Evolutionary conservation across 2,888 invertebrate species (phyloP).

Genomic region (Stenurella melanura): DNA sequence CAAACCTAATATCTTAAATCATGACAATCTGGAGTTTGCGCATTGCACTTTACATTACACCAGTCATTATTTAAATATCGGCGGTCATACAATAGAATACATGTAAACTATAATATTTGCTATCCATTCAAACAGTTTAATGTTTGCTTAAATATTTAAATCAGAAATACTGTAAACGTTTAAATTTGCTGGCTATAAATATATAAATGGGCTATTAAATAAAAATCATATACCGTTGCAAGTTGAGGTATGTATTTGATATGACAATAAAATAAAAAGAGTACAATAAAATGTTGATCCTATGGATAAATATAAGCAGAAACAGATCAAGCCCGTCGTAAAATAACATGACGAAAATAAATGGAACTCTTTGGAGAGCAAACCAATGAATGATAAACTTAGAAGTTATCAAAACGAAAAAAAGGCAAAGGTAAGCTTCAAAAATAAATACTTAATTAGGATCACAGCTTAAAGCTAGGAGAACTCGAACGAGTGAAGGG

Average conservation of each 20-base stretch:
- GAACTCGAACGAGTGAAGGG: no score
- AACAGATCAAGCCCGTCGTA: slow-evolving; percentile 46
- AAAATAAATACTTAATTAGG: slow-evolving; percentile 3
- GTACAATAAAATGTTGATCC: slow-evolving; percentile 49
- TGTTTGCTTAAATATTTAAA: background rate
- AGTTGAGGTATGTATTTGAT: slow-evolving; percentile 38
- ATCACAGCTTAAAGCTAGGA: background rate
- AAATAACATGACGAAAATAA: slow-evolving; percentile 47
- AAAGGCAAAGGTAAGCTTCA: background rate
- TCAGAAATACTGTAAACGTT: background rate
- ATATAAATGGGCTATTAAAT: slow-evolving; percentile 6
- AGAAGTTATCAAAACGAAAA: slow-evolving; percentile 33
- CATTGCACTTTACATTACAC: no score
- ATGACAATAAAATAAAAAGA: slow-evolving; percentile 48
- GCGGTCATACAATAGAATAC: background rate
- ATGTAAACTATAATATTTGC: background rate
- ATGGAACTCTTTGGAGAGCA: slow-evolving; percentile 39
- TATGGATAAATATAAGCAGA: slow-evolving; percentile 42
- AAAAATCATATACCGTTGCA: slow-evolving; percentile 26
- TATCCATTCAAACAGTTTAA: background rate
- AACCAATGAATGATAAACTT: slow-evolving; percentile 44
- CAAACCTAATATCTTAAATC: no score
- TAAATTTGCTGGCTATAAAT: background rate
- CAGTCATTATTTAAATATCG: no score
- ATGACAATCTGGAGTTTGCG: no score